phyloP scores from a whole-genome alignment of 2,113 vertebrate genomes.

The Mirza zaza region DNA sequence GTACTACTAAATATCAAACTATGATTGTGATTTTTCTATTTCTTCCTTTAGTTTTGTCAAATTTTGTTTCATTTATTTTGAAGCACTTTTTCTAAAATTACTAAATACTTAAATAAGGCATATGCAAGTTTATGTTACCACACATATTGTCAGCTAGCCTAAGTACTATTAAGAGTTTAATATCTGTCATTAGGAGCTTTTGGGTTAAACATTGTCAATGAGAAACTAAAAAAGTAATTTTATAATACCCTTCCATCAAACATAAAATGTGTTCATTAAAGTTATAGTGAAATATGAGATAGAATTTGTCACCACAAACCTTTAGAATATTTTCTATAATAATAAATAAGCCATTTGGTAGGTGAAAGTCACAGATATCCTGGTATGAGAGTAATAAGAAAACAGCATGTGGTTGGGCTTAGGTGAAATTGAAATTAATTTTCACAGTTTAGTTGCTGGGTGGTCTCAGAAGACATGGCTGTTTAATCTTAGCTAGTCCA shows the following conservation, averaged over 20 bases:
- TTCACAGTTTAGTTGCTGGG: conserved; percentile 77
- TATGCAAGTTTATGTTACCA: neutral
- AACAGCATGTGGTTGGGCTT: conserved; percentile 51
- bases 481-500: conserved; percentile 76
- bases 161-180: conserved; percentile 10
- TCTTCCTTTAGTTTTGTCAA: neutral
- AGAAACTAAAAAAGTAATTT: neutral
- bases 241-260: conserved; percentile 2
- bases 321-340: conserved; percentile 48
- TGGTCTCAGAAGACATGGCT: conserved; percentile 74
- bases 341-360: conserved; percentile 49
- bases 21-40: neutral
- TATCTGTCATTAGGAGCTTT: neutral
- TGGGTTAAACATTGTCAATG: neutral
- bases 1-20: neutral
- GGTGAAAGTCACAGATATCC: conserved; percentile 46
- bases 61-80: neutral
- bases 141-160: neutral
- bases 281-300: conserved; percentile 23
- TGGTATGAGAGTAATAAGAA: conserved; percentile 62
- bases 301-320: neutral
- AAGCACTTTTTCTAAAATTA: neutral
- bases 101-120: neutral
- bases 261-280: conserved; percentile 52
- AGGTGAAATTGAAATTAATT: conserved; percentile 78